phyloP scores from a whole-genome alignment of 2,888 invertebrate species.

The Thymelicus lineola region DNA sequence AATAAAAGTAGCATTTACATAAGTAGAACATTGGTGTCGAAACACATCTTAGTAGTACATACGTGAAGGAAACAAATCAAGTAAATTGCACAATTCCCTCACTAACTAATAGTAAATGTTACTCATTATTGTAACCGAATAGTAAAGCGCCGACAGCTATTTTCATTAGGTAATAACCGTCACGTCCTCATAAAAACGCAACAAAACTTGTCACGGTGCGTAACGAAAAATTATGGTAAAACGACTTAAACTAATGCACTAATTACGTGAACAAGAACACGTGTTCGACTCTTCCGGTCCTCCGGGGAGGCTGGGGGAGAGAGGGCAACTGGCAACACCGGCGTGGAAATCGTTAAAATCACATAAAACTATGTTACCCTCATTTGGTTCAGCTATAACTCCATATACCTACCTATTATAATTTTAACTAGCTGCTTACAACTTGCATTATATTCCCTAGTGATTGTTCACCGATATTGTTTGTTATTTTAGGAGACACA shows the following conservation, averaged over 20 bases:
- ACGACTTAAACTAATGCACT: slow-evolving; percentile 46
- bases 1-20: too few relatives aligned
- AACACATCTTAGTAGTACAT: too few relatives aligned
- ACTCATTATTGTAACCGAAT: background rate
- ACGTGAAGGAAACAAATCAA: too few relatives aligned
- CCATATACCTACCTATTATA: background rate
- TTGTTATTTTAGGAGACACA: too few relatives aligned
- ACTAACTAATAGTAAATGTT: background rate
- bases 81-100: too few relatives aligned
- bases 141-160: background rate
- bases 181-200: slow-evolving; percentile 20
- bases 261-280: slow-evolving; percentile 49
- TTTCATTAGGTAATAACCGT: slow-evolving; percentile 7
- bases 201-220: slow-evolving; percentile 30
- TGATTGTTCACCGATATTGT: too few relatives aligned
- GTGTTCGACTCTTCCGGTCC: slow-evolving; percentile 52
- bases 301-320: slow-evolving; percentile 44
- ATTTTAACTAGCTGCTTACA: background rate
- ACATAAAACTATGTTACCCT: slow-evolving; percentile 46
- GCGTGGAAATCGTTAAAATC: slow-evolving; percentile 48
- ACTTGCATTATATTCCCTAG: background rate
- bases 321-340: slow-evolving; percentile 22
- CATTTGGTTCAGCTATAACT: background rate
- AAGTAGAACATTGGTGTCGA: too few relatives aligned
- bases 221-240: slow-evolving; percentile 50